phyloP scores from a whole-genome alignment of 2,888 invertebrate genomes.

The Hypercompe scribonia region DNA sequence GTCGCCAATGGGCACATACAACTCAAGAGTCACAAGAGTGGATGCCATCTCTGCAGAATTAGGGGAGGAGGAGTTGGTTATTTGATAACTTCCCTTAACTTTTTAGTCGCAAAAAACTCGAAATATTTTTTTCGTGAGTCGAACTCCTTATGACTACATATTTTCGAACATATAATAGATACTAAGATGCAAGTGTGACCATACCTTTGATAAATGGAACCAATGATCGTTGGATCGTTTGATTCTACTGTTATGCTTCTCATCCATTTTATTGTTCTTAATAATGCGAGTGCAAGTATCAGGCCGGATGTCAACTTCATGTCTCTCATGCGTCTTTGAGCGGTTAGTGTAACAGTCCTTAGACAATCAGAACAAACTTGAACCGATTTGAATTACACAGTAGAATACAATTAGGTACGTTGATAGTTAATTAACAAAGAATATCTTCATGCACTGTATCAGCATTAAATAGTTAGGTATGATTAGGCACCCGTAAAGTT shows the following conservation, averaged over 20 bases:
- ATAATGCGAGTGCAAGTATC: constrained; percentile 35
- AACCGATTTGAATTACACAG: constrained; percentile 40
- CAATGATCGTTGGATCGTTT: not conserved
- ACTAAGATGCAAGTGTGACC: not conserved
- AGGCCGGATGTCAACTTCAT: constrained; percentile 39
- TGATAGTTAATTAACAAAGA: constrained; percentile 17
- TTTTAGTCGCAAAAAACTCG: not conserved
- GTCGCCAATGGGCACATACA: too few relatives aligned
- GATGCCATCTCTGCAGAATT: too few relatives aligned
- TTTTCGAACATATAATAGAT: not conserved
- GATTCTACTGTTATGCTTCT: not conserved
- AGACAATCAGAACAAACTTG: constrained; percentile 28
- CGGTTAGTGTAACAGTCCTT: constrained; percentile 43
- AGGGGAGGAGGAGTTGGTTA: too few relatives aligned
- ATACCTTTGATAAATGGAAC: too few relatives aligned
- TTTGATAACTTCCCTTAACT: too few relatives aligned
- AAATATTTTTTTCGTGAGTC: not conserved
- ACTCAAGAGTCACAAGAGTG: too few relatives aligned
- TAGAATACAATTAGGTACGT: constrained; percentile 26
- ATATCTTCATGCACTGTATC: not conserved
- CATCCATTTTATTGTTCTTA: constrained; percentile 17
- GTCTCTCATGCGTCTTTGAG: constrained; percentile 31
- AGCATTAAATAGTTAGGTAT: not conserved
- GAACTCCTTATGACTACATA: not conserved
- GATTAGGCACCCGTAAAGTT: not conserved